Evolutionary conservation across 2,888 invertebrate species (phyloP), one percentile per base, ranked within the genome.

Genomic region (Drosophila prolongata): DNA sequence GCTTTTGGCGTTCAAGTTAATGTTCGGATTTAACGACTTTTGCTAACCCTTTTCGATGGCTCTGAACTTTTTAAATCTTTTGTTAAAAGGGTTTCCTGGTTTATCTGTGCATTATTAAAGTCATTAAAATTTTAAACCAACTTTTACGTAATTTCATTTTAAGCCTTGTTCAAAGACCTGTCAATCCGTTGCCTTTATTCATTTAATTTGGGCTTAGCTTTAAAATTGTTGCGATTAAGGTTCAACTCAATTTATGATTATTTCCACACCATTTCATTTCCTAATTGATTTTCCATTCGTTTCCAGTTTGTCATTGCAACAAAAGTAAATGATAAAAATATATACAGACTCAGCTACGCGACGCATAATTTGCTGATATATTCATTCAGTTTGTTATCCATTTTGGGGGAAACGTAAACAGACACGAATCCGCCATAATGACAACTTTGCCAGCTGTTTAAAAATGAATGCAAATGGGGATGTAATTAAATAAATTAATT

Each of bases 401-500:
- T 71, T 75, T 55, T 47, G 60, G 30, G 43, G 19, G 55, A 34
- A 42, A 67, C 30, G 40, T 70, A 79, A 87, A 79, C 82, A 77
- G 73, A 62, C 73, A 74, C 55, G 74, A 79, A 56, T 65, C 40
- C 72, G 59, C 53, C 70, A 83, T 69, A 77, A 77, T 75, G 76
- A 65, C 69, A 46, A 52, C 81, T 74, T 84, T 79, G 75, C 88
- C 73, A 79, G 74, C 86, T 77, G 77, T 80, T 89, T 80, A 77
- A 85, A 89, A 89, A 73, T 86, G 75, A 69, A 86, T 85, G 80
- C 77, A 82, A 85, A 89, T 85, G 82, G 77, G 70, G 64, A 61
- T 80, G 88, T 88, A 89, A 86, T 86, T 86, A 89, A 89, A 86
- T 89, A 87, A 89, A 80, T 86, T 89, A 89, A 86, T 86, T 89